Conservation (phyloP, 2,888 invertebrate species). For the Sepioteuthis lessoniana region DNA sequence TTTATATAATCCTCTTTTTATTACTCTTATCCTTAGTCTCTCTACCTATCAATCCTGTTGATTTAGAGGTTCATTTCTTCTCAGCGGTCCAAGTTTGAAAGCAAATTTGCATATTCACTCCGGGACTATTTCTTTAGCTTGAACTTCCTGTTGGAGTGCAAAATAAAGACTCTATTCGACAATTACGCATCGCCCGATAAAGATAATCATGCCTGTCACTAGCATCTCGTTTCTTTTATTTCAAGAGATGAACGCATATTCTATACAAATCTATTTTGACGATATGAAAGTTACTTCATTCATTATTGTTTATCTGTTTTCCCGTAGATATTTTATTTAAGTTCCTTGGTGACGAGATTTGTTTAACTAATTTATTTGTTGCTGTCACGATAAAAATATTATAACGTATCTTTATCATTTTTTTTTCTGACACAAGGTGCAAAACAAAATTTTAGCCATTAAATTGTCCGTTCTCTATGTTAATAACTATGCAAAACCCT, state of each 20-base stretch:
- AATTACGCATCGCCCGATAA: neutral
- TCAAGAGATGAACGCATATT: neutral
- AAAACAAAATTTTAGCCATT: neutral
- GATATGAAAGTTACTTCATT: neutral
- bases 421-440: neutral
- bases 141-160: neutral
- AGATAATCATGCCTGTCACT: neutral
- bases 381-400: neutral
- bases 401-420: neutral
- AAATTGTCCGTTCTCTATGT: neutral
- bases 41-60: neutral
- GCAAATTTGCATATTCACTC: neutral
- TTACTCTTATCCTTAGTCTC: too few relatives aligned
- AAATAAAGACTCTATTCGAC: neutral
- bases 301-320: neutral
- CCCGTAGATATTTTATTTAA: neutral
- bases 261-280: neutral
- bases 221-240: neutral
- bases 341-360: neutral
- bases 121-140: conserved; percentile 17
- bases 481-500: too few relatives aligned
- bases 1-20: neutral
- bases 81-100: neutral
- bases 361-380: neutral
- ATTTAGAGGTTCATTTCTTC: neutral